A percentile compares a stretch with the other conserved stretches of the same genome.
phyloP scores from a whole-genome alignment of 2,113 vertebrate species.

The Caranx ignobilis region DNA sequence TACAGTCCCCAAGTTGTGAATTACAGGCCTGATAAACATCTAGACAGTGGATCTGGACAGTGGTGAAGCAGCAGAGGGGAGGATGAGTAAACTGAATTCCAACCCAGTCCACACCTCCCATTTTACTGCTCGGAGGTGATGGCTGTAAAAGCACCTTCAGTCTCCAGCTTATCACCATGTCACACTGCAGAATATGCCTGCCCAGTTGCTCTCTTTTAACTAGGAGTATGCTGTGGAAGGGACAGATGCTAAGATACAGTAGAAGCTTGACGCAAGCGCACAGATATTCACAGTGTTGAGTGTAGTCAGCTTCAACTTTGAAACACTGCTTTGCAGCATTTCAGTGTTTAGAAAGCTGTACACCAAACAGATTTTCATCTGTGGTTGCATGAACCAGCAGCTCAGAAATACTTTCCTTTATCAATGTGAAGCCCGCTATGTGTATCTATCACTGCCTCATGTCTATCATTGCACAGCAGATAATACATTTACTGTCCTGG shows the following conservation, averaged over 20 bases:
- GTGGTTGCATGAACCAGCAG: slow-evolving; percentile 38
- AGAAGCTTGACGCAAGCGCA: neutral
- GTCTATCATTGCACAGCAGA: slow-evolving; percentile 26
- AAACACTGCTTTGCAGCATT: slow-evolving; percentile 10
- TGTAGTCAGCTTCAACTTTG: slow-evolving; percentile 22
- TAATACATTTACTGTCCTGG: slow-evolving; percentile 9
- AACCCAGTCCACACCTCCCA: neutral
- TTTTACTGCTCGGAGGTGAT: neutral
- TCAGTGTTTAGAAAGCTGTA: slow-evolving; percentile 7
- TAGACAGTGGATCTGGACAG: neutral
- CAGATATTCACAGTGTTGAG: slow-evolving; percentile 4
- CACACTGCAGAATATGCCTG: too few relatives aligned
- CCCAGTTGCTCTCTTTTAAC: neutral
- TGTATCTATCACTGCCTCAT: slow-evolving; percentile 30
- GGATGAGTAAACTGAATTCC: neutral
- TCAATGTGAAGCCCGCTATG: slow-evolving; percentile 64
- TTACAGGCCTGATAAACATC: neutral
- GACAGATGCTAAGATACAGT: neutral
- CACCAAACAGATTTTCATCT: slow-evolving; percentile 19
- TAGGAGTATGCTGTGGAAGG: neutral
- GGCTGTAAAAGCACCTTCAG: neutral
- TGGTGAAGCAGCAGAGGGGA: neutral
- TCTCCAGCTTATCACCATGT: neutral
- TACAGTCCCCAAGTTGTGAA: neutral
- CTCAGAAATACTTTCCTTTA: slow-evolving; percentile 60